phyloP scores from a whole-genome alignment of 1,140 invertebrate species.

The Drosophila santomea region DNA sequence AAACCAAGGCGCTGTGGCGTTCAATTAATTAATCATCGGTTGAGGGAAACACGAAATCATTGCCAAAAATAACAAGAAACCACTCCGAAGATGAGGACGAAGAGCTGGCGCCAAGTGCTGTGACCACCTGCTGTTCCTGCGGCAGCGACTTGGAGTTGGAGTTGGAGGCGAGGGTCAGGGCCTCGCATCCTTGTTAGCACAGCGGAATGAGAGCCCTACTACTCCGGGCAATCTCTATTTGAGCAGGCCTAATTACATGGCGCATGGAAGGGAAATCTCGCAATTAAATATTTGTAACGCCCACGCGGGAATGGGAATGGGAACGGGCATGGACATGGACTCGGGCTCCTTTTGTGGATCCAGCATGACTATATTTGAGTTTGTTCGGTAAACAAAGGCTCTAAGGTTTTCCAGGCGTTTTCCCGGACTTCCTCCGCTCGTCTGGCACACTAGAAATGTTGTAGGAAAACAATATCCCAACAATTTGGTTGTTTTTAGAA shows the following conservation, averaged over 20 bases:
- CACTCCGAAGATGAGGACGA: conserved; percentile 26
- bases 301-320: conserved; percentile 33
- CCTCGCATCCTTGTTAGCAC: conserved; percentile 75
- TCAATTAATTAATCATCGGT: conserved; percentile 79
- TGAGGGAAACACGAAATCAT: conserved; percentile 60
- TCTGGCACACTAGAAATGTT: background rate
- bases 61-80: conserved; percentile 66
- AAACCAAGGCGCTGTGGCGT: conserved; percentile 60
- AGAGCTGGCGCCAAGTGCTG: conserved; percentile 73
- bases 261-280: conserved; percentile 66
- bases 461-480: background rate
- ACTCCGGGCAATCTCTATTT: conserved; percentile 44
- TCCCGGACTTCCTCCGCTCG: conserved; percentile 4
- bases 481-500: conserved; percentile 1
- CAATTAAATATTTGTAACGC: conserved; percentile 84
- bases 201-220: conserved; percentile 29
- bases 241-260: conserved; percentile 73
- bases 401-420: conserved; percentile 28
- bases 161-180: conserved; percentile 25
- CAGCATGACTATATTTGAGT: conserved; percentile 59
- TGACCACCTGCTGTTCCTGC: conserved; percentile 78
- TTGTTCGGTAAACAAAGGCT: conserved; percentile 49
- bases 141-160: conserved; percentile 34
- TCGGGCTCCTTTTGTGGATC: conserved; percentile 27
- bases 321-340: too few relatives aligned